Base-by-base conservation (phyloP, 1,140 invertebrate genomes). In the Bombus turneri region DNA sequence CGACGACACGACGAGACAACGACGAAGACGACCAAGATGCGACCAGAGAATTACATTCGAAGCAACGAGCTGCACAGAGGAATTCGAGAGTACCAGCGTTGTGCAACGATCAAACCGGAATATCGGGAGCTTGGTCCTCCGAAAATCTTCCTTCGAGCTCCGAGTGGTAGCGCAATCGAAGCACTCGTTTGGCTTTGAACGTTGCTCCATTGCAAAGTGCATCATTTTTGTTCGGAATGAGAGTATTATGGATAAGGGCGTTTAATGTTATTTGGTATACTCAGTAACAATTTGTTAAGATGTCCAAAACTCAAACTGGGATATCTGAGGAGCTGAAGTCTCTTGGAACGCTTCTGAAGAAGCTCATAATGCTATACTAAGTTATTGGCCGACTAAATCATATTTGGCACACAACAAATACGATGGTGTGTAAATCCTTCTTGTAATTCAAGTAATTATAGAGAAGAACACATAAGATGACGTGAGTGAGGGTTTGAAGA, bases 81-180 rank as follows among this genome's bases (percentile, higher is more conserved):
- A 86, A 85, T 91, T 88, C 81, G 84, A 90, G 89, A 82, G 76
- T 59, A 75, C 18, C 69, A 66, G 6, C 79, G 82, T 90, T 90
- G 82, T 88, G 90, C 87, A 91, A 90, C 84, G 81, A 86, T 82
- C 78, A 88, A 90, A 90, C 89, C 88, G 88, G 89, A 90, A 90
- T 90, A 86, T 84, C 81, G 83, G 83, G 69, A 77, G 87, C 66
- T 74, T 57, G 69, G 80, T 84, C 66, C 77, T 73, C 71, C 80
- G 72, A 90, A 83, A 90, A 81, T 87, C 86, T 90, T 86, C 82
- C 71, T 81, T 80, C 82, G 82, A 43, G 47, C 5, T 43, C 47
- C 37, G 69, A 78, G 41, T 37, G 69, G 66, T 39, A 87, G 71
- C 62, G 6, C 31, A 18, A 47, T 25, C 47, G 66, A 72, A 72